phyloP scores from a whole-genome alignment of 2,797 vertebrate genomes.

The Delichon dasypus region DNA sequence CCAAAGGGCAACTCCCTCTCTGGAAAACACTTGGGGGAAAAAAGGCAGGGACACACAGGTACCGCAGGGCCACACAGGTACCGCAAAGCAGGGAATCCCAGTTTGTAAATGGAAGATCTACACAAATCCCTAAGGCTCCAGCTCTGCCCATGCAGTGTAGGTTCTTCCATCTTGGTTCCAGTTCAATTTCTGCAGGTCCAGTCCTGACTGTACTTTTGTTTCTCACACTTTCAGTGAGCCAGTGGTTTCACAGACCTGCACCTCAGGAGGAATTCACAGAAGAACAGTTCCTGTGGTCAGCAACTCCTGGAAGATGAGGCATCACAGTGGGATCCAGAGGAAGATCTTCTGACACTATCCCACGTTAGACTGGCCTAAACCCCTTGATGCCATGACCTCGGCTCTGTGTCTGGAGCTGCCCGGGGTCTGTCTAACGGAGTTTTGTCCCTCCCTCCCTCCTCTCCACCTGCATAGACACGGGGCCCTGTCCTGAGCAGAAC shows the following conservation, averaged over 20 bases:
- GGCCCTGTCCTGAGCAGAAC: rapidly evolving
- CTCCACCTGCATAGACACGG: rapidly evolving
- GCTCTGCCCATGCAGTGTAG: rapidly evolving
- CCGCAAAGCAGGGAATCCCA: not conserved
- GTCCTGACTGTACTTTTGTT: not conserved
- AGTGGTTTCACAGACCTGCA: not conserved
- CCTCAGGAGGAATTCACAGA: not conserved
- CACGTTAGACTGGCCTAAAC: rapidly evolving
- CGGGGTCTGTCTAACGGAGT: rapidly evolving
- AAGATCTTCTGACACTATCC: not conserved
- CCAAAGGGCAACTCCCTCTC: not conserved
- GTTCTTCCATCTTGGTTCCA: not conserved
- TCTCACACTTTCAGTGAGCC: not conserved
- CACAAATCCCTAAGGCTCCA: not conserved
- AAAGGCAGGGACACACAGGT: not conserved
- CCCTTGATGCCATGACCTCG: rapidly evolving
- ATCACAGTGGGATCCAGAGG: rapidly evolving
- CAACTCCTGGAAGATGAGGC: not conserved
- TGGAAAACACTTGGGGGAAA: not conserved
- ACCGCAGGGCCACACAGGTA: not conserved
- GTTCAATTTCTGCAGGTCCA: not conserved
- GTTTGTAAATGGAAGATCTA: not conserved
- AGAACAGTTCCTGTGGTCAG: not conserved
- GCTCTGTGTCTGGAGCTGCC: not conserved
- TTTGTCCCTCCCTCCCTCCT: not conserved